Conservation (phyloP, 1,140 invertebrate genomes). For the Musca vetustissima region DNA sequence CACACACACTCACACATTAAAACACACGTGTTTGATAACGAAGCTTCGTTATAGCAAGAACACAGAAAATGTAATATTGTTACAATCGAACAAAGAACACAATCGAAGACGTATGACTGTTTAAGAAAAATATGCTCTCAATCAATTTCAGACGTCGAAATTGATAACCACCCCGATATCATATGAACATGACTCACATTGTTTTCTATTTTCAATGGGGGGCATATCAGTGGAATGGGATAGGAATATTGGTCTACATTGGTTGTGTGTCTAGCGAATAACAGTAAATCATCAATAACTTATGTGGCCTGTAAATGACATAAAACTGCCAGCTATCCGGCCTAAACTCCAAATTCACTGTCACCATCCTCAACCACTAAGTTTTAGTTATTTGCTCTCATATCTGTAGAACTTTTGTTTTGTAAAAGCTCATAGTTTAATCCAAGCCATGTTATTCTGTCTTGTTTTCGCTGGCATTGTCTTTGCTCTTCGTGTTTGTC, state of each 20-base stretch:
- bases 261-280: neutral
- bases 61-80: neutral
- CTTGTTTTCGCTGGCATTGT: too few species aligned
- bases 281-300: constrained; percentile 18
- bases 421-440: too few species aligned
- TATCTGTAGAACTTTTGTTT: too few species aligned
- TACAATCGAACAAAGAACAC: constrained; percentile 1
- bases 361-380: neutral
- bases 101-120: constrained; percentile 11
- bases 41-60: too few species aligned
- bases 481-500: neutral
- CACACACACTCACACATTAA: too few species aligned
- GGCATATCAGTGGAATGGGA: neutral
- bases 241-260: neutral
- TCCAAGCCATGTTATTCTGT: too few species aligned
- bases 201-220: neutral
- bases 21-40: too few species aligned
- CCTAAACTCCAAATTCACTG: neutral
- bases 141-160: constrained; percentile 16
- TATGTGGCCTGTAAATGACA: constrained; percentile 13
- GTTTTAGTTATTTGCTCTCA: neutral
- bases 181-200: neutral
- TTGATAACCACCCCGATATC: constrained; percentile 3
- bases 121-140: constrained; percentile 18
- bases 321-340: neutral